Conservation (phyloP, 1,140 invertebrate species). For the Drosophila pseudoananassae region DNA sequence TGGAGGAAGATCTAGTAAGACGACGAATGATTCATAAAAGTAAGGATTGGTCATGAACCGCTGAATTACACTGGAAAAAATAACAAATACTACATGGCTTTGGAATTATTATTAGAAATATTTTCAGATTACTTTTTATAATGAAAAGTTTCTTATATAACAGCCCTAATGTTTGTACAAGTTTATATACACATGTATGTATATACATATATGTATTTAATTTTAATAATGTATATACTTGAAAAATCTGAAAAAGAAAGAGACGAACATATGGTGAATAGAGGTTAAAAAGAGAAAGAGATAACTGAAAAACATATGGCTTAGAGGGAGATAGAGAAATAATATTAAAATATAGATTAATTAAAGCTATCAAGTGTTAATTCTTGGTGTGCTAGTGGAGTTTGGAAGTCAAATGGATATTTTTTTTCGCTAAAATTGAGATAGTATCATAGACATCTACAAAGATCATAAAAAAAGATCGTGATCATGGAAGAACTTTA, state of each 20-base stretch:
- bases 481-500: background rate
- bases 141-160: background rate
- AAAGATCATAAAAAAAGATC: too few species aligned
- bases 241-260: background rate
- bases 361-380: too few species aligned
- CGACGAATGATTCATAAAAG: too few species aligned
- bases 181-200: background rate
- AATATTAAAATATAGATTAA: too few species aligned
- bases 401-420: background rate
- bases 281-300: conserved; percentile 7
- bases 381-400: too few species aligned
- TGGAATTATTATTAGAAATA: background rate
- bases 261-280: background rate
- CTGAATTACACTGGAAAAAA: background rate
- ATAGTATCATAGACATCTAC: too few species aligned
- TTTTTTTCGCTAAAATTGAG: too few species aligned
- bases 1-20: too few species aligned
- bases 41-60: too few species aligned
- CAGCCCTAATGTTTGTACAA: too few species aligned
- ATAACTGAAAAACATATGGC: background rate
- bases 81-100: background rate
- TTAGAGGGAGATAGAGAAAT: background rate
- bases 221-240: background rate
- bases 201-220: background rate
- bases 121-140: background rate